Conservation (phyloP, 2,888 invertebrate genomes). For the Amitus sp. region DNA sequence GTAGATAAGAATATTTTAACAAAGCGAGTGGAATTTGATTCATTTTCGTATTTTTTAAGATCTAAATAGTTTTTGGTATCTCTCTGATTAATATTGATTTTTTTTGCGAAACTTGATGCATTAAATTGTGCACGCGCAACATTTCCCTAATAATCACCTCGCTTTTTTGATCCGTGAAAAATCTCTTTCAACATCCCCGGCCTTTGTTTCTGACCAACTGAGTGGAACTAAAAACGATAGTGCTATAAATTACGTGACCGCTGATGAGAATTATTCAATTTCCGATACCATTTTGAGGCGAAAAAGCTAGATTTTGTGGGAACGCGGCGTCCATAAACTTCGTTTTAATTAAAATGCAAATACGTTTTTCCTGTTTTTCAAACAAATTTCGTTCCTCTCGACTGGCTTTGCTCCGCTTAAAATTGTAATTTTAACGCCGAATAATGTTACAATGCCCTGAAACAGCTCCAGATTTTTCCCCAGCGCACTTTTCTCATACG, state of each 20-base stretch:
- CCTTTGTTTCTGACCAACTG: neutral
- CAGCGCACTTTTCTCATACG: neutral
- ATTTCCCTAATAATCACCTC: neutral
- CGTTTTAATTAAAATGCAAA: neutral
- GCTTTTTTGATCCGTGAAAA: neutral
- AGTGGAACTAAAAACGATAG: neutral
- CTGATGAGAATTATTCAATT: constrained; percentile 25
- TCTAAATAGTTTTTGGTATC: no score
- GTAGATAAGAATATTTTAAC: no score
- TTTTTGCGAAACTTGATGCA: no score
- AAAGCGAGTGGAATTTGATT: no score
- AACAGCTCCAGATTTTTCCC: no score
- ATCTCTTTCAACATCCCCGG: neutral
- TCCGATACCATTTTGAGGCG: constrained; percentile 6
- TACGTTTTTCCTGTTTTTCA: constrained; percentile 2
- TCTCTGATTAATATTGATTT: no score
- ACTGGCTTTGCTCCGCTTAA: neutral
- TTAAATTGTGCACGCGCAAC: neutral
- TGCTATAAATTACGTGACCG: neutral
- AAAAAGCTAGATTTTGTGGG: neutral
- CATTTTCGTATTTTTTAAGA: no score
- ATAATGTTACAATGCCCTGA: neutral
- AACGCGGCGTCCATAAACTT: neutral
- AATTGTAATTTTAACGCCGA: neutral
- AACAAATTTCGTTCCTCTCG: neutral